Evolutionary conservation across 2,888 invertebrate genomes (phyloP), one percentile per base, ranked within the genome.

Genomic region (Harpalus rufipes): DNA sequence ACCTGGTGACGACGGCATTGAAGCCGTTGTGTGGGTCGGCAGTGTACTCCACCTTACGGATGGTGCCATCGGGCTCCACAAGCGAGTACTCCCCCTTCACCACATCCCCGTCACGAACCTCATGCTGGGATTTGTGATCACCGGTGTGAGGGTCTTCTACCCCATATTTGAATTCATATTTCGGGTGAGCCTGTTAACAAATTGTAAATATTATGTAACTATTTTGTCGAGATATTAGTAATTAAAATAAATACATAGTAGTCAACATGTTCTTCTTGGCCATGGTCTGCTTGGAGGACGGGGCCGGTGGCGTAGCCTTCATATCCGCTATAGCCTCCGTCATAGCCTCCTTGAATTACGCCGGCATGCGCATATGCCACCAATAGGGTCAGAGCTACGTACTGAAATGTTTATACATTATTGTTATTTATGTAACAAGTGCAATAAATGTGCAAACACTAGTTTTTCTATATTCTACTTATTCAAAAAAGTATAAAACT

Each of bases 11-110:
- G 8, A 84, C 84, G 44, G 84, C 84, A 21, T 84, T 84, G 51
- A 84, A 84, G 6, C 84, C 84, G 18, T 84, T 84, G 32, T 78
- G 76, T 4, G 86, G 84, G 80, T 87, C 87, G 61, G 87, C 86
- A 80, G 87, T 87, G 85, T 88, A 88, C 65, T 87, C 84, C 61
- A 87, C 87, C 41, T 85, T 85, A 59, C 86, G 80, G 65, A 86
- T 68, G 84, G 84, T 84, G 32, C 84, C 84, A 25, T 84, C 84
- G 7, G 84, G 84, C 76, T 84, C 84, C 41, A 84, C 84, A 32
- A 76, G 56, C 21, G 76, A 78, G 51, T 84, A 84, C 44, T 84
- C 76, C 6, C 84, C 84, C 44, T 84, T 84, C 25, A 84, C 84
- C 14, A 84, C 84, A 21, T 84, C 84, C 10, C 84, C 84, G 61